Evolutionary conservation across 2,797 vertebrate genomes (phyloP).

Genomic region (Chaunax sp.): DNA sequence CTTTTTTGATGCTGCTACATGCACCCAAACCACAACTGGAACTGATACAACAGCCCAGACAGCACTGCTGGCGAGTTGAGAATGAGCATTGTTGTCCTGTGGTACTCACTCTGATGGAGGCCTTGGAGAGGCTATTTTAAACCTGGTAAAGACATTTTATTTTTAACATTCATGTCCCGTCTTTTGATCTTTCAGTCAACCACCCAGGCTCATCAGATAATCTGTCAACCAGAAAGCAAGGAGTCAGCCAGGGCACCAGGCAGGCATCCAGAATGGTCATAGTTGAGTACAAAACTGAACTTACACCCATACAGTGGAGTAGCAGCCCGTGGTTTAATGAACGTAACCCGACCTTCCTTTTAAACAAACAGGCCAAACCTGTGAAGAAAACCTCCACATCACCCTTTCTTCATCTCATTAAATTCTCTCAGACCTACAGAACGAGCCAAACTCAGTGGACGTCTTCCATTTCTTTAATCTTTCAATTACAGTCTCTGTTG

Average conservation of each 20-base stretch:
- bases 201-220: constrained; percentile 29
- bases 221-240: constrained; percentile 20
- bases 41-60: constrained; percentile 61
- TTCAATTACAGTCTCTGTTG: constrained; percentile 70
- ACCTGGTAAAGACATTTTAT: constrained; percentile 7
- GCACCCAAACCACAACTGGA: constrained; percentile 69
- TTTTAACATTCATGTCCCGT: constrained; percentile 23
- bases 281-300: constrained; percentile 54
- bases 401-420: constrained; percentile 67
- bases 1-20: constrained; percentile 71
- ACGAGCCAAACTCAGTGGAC: constrained; percentile 55
- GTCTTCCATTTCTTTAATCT: constrained; percentile 80
- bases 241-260: constrained; percentile 23
- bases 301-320: constrained; percentile 60
- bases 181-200: constrained; percentile 57
- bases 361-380: constrained; percentile 76
- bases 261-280: constrained; percentile 44
- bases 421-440: constrained; percentile 51
- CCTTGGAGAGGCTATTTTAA: constrained; percentile 29
- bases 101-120: constrained; percentile 36
- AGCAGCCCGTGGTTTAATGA: constrained; percentile 71
- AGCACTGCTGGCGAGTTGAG: constrained; percentile 38
- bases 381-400: constrained; percentile 71
- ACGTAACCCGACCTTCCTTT: constrained; percentile 66
- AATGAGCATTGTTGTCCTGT: constrained; percentile 39